These are phyloP conservation scores for Platycheirus albimanus DNA, from an alignment of 2,888 invertebrate genomes.

Conservation along the genomic window DNA sequence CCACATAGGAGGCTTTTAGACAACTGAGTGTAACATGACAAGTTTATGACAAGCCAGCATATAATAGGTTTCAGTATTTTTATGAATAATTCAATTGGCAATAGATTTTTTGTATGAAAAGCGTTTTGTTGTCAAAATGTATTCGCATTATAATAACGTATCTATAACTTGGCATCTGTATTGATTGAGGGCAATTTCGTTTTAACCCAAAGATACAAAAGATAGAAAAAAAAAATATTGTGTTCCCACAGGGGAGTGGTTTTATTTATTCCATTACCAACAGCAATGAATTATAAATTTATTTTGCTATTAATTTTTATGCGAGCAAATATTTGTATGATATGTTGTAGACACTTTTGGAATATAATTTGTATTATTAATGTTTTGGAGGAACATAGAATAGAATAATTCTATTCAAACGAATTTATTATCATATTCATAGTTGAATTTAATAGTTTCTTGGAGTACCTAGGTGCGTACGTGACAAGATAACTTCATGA, in stretches of 20 bases:
- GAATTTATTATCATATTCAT: too few relatives aligned
- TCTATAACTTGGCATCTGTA: neutral
- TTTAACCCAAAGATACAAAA: constrained; percentile 1
- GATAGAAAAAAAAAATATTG: neutral
- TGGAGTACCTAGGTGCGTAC: too few relatives aligned
- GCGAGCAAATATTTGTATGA: constrained; percentile 5
- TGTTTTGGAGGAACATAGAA: too few relatives aligned
- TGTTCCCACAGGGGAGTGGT: constrained; percentile 39
- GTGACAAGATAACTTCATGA: too few relatives aligned
- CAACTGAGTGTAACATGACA: constrained; percentile 47
- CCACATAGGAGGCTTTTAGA: constrained; percentile 25
- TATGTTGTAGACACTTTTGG: neutral
- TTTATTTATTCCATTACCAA: constrained; percentile 20
- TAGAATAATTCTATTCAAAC: too few relatives aligned
- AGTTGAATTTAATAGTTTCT: too few relatives aligned
- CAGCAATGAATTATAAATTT: constrained; percentile 26
- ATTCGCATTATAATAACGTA: neutral
- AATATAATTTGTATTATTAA: too few relatives aligned
- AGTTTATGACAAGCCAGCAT: constrained; percentile 50
- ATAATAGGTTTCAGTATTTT: constrained; percentile 12
- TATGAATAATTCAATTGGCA: constrained; percentile 36
- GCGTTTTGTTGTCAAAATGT: constrained; percentile 8
- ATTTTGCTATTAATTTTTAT: neutral
- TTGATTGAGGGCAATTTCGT: neutral
- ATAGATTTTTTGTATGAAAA: neutral